phyloP scores from a whole-genome alignment of 2,888 invertebrate species.

The Timema cristinae region DNA sequence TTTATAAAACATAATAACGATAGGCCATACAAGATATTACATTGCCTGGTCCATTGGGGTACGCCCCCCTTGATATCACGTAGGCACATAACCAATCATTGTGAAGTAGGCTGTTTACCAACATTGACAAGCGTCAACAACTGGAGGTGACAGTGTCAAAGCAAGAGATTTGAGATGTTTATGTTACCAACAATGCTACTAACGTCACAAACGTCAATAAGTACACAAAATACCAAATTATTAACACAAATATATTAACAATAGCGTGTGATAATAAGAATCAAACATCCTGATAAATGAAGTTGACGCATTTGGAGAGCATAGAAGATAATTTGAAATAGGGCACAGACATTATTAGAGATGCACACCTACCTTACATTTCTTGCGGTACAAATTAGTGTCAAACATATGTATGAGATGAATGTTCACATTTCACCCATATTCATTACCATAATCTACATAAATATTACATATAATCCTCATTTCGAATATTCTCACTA shows the following conservation, averaged over 20 bases:
- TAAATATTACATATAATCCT: constrained; percentile 25
- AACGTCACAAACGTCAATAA: too few species aligned
- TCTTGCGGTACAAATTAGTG: neutral
- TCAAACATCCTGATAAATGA: constrained; percentile 13
- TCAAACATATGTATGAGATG: neutral
- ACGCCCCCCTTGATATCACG: constrained; percentile 27
- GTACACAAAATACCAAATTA: too few species aligned
- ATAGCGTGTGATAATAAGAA: neutral
- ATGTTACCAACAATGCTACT: neutral
- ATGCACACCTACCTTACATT: constrained; percentile 8
- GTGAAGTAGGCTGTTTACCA: constrained; percentile 32
- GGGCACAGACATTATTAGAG: neutral
- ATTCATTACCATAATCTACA: constrained; percentile 26
- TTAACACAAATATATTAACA: too few species aligned
- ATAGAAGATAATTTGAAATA: constrained; percentile 5
- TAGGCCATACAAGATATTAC: too few species aligned
- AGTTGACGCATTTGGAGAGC: constrained; percentile 22
- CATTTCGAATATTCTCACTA: constrained; percentile 32
- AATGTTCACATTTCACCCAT: constrained; percentile 26
- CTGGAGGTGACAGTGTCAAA: constrained; percentile 23
- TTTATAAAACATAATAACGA: too few species aligned
- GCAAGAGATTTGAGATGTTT: constrained; percentile 9
- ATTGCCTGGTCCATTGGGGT: constrained; percentile 13
- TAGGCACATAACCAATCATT: constrained; percentile 24
- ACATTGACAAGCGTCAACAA: constrained; percentile 31